Evolutionary conservation across 2,797 vertebrate species (phyloP).

Genomic region (Nannoperca australis): DNA sequence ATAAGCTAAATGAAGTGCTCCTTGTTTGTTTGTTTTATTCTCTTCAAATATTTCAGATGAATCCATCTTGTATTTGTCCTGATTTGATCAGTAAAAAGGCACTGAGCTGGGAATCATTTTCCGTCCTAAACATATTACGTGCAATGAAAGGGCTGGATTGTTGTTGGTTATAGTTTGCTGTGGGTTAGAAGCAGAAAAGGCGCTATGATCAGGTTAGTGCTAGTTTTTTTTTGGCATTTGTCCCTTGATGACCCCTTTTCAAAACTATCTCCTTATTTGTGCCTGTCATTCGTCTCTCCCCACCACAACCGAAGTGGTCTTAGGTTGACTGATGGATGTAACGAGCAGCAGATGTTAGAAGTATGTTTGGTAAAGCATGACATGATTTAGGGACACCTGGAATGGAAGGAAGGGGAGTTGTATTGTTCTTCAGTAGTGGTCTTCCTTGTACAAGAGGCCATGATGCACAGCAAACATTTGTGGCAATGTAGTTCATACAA

Average conservation of each 20-base stretch:
- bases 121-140: slow-evolving; percentile 64
- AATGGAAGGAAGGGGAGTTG: slow-evolving; percentile 29
- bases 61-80: slow-evolving; percentile 56
- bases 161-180: slow-evolving; percentile 53
- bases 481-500: slow-evolving; percentile 29
- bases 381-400: slow-evolving; percentile 47
- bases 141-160: slow-evolving; percentile 56
- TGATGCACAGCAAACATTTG: slow-evolving; percentile 68
- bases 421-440: slow-evolving; percentile 48
- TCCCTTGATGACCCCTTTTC: slow-evolving; percentile 29
- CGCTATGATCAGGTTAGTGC: slow-evolving; percentile 54
- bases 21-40: background rate
- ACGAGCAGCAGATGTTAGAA: slow-evolving; percentile 46
- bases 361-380: slow-evolving; percentile 52
- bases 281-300: slow-evolving; percentile 31
- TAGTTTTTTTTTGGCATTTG: slow-evolving; percentile 49
- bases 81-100: slow-evolving; percentile 77
- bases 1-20: slow-evolving; percentile 49
- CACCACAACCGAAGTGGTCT: slow-evolving; percentile 19
- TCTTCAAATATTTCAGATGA: slow-evolving; percentile 59
- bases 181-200: slow-evolving; percentile 63
- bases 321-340: slow-evolving; percentile 27
- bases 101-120: slow-evolving; percentile 74
- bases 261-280: slow-evolving; percentile 29
- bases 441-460: slow-evolving; percentile 50